Conservation (phyloP, 53 echinoderm and acorn worm species). For the Zoroaster sp. region DNA sequence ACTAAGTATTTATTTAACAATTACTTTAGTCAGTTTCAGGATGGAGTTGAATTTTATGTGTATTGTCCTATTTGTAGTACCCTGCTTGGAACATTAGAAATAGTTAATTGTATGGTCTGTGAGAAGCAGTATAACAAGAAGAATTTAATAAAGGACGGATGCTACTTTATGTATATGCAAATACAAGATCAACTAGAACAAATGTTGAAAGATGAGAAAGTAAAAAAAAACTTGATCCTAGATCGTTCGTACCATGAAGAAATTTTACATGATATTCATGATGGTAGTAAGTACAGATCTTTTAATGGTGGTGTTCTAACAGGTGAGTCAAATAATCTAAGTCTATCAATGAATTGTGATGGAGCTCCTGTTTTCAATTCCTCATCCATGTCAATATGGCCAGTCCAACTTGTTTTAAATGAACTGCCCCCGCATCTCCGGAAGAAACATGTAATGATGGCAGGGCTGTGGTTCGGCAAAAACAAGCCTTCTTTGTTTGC, state of each 20-base stretch:
- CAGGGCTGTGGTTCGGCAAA: conserved; percentile 62
- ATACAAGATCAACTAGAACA: conserved; percentile 8
- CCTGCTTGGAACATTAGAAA: not conserved
- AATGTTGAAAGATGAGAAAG: not conserved
- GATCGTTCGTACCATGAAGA: not conserved
- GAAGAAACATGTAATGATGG: conserved; percentile 41
- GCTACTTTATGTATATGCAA: not conserved
- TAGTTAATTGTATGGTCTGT: not conserved
- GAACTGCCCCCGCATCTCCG: conserved; percentile 60
- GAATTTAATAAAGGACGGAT: not conserved
- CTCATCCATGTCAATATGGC: conserved; percentile 55
- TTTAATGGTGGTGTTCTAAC: not conserved
- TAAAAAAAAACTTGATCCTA: not conserved
- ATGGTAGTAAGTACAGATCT: not conserved
- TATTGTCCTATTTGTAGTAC: not conserved
- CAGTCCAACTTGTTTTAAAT: conserved; percentile 50
- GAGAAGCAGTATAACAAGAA: not conserved
- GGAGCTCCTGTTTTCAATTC: conserved; percentile 73
- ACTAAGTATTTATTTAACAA: conserved; percentile 9
- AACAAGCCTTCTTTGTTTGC: conserved; percentile 35
- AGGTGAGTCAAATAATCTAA: conserved; percentile 1
- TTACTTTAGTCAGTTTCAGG: not conserved
- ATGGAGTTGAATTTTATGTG: not conserved
- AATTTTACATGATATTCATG: not conserved
- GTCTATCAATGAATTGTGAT: conserved; percentile 53